Percentiles rank a stretch among this genome's conserved stretches.
Evolutionary conservation across 2,113 vertebrate species (phyloP).

Genomic region (Python bivittatus): DNA sequence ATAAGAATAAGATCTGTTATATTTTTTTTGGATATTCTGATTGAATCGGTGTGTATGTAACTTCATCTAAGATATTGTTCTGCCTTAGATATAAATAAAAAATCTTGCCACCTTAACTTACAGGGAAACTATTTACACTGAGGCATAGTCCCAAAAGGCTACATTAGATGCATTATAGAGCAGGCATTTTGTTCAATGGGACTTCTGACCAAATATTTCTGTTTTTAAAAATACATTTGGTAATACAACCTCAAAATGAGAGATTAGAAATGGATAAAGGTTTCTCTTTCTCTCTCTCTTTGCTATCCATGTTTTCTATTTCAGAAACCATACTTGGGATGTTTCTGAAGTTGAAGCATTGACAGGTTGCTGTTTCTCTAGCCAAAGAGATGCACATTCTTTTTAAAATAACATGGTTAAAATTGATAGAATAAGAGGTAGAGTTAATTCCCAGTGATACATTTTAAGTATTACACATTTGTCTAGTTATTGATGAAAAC

Average conservation of each 20-base stretch:
- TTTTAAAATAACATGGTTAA: neutral
- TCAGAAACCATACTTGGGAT: neutral
- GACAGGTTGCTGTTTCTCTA: neutral
- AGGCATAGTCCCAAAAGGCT: neutral
- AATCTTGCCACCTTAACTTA: neutral
- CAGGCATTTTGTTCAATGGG: neutral
- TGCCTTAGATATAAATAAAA: neutral
- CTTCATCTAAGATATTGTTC: neutral
- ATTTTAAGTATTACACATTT: conserved; percentile 12
- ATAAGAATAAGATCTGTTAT: neutral
- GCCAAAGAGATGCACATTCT: neutral
- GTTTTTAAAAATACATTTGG: too few species aligned
- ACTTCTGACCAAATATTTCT: too few species aligned
- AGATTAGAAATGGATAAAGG: neutral
- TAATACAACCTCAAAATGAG: neutral
- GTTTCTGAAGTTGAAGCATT: neutral
- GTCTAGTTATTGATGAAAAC: conserved; percentile 4
- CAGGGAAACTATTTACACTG: neutral
- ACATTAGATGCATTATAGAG: neutral
- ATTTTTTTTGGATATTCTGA: neutral
- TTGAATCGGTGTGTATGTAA: neutral
- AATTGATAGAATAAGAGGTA: neutral
- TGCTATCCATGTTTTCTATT: neutral
- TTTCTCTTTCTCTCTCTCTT: neutral
- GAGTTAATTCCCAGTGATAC: neutral